phyloP scores from a whole-genome alignment of 2,888 invertebrate species.

The Patella depressa region DNA sequence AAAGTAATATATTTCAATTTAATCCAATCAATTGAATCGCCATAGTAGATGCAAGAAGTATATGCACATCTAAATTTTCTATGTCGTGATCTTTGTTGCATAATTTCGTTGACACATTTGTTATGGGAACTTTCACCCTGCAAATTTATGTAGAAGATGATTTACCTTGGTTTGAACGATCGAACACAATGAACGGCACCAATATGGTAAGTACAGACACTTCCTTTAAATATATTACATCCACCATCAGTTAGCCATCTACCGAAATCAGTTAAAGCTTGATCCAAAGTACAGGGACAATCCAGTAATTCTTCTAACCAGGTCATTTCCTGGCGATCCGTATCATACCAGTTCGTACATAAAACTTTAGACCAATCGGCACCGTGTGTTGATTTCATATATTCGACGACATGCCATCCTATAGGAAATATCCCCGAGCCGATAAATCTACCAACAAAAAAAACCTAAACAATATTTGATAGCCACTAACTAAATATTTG shows the following conservation, averaged over 20 bases:
- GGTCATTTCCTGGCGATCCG: slow-evolving; percentile 87
- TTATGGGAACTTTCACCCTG: too few species aligned
- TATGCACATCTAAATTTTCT: too few species aligned
- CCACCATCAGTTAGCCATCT: slow-evolving; percentile 81
- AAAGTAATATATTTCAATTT: too few species aligned
- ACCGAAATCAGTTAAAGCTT: slow-evolving; percentile 92
- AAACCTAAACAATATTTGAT: background rate
- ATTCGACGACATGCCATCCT: slow-evolving; percentile 58
- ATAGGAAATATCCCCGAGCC: slow-evolving; percentile 50
- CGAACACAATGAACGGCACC: slow-evolving; percentile 94
- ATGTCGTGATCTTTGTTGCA: too few species aligned
- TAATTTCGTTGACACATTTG: too few species aligned
- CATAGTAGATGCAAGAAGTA: too few species aligned
- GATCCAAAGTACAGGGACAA: slow-evolving; percentile 93
- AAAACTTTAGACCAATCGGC: slow-evolving; percentile 84
- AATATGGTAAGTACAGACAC: slow-evolving; percentile 81
- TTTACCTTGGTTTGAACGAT: slow-evolving; percentile 90
- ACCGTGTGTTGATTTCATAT: slow-evolving; percentile 75
- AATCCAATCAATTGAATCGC: too few species aligned
- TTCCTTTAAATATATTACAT: slow-evolving; percentile 74
- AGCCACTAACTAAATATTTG: background rate
- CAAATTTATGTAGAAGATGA: slow-evolving; percentile 31
- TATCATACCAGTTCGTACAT: slow-evolving; percentile 93
- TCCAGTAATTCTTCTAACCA: slow-evolving; percentile 74
- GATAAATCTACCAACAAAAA: slow-evolving; percentile 42